Evolutionary conservation across 2,113 vertebrate genomes (phyloP).

Genomic region (Rattus norvegicus): GRCr8 NC_086024.1:63952001-63952500

Average conservation of each 20-base stretch:
- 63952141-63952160: neutral
- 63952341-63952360: neutral
- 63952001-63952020: neutral
- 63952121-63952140: neutral
- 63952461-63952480: neutral
- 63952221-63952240: neutral
- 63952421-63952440: neutral
- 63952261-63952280: neutral
- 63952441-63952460: neutral
- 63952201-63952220: no score
- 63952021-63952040: neutral
- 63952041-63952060: neutral
- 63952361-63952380: neutral
- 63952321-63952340: neutral
- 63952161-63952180: neutral
- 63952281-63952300: neutral
- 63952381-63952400: neutral
- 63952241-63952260: neutral
- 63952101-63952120: neutral
- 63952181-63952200: neutral
- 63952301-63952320: neutral
- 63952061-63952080: neutral
- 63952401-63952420: no score
- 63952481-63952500: neutral
- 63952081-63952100: neutral